These are phyloP conservation scores for Oophaga pumilio DNA, from an alignment of 2,113 vertebrate genomes.

Conservation along the genomic window DNA sequence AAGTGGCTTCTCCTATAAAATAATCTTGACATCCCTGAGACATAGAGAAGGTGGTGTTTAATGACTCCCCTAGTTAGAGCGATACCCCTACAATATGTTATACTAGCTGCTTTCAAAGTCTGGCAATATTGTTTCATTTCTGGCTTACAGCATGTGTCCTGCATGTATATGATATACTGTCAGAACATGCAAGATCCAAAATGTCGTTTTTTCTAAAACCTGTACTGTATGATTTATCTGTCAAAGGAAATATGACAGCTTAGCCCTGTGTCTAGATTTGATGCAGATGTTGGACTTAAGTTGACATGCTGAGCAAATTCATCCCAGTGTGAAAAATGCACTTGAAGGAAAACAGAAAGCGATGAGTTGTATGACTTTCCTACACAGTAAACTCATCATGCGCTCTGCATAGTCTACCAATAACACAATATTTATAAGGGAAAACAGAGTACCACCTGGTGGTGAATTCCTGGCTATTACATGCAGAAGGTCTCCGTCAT, in stretches of 20 bases:
- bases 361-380: constrained; percentile 51
- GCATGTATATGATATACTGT: constrained; percentile 9
- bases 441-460: constrained; percentile 56
- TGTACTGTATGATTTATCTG: constrained; percentile 35
- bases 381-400: constrained; percentile 47
- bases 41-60: not conserved
- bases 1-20: not conserved
- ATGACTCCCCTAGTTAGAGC: not conserved
- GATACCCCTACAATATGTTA: not conserved
- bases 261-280: constrained; percentile 41
- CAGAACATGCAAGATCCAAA: constrained; percentile 28
- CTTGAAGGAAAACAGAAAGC: constrained; percentile 54
- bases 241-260: constrained; percentile 45
- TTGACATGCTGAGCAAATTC: constrained; percentile 58
- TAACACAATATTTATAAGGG: constrained; percentile 19
- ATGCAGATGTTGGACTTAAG: constrained; percentile 41
- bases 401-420: constrained; percentile 43
- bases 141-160: not conserved
- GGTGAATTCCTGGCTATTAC: constrained; percentile 41
- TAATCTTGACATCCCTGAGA: not conserved
- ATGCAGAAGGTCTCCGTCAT: constrained; percentile 9
- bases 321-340: constrained; percentile 56
- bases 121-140: not conserved
- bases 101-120: not conserved
- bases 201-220: constrained; percentile 6